Evolutionary conservation across 2,113 vertebrate species (phyloP).

Genomic region (Microcebus griseorufus): DNA sequence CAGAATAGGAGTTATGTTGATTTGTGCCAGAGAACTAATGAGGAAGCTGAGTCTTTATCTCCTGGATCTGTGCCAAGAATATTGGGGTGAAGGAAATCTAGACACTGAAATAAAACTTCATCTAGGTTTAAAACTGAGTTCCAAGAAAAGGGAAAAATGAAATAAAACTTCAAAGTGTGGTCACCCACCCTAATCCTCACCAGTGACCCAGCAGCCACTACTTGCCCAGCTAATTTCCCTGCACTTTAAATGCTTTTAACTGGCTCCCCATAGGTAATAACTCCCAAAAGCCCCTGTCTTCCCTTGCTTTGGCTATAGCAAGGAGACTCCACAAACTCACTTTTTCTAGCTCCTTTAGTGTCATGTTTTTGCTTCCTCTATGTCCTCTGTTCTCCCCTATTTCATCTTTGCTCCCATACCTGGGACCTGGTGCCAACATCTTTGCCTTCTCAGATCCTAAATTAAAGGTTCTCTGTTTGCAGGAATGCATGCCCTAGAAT

Average conservation of each 20-base stretch:
- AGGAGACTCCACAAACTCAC: rapidly evolving
- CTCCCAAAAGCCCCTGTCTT: rapidly evolving
- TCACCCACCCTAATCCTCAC: rapidly evolving
- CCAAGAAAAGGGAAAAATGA: background rate
- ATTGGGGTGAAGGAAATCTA: background rate
- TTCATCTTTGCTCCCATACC: background rate
- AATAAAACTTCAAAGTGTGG: background rate
- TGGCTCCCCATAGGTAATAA: rapidly evolving
- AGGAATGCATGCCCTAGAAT: background rate
- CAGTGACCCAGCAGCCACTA: background rate
- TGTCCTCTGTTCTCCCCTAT: background rate
- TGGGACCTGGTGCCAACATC: background rate
- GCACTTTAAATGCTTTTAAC: background rate
- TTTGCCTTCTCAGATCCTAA: background rate
- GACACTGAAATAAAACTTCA: background rate
- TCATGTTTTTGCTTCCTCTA: background rate
- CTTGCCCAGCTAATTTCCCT: background rate
- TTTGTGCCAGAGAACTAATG: background rate
- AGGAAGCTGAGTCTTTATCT: background rate
- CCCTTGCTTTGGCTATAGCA: background rate
- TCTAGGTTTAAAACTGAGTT: no score
- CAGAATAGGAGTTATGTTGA: background rate
- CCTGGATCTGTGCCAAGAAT: background rate
- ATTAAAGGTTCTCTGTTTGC: background rate
- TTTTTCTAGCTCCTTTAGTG: background rate